Conservation (phyloP, 2,888 invertebrate species). For the Pollenia angustigena region DNA sequence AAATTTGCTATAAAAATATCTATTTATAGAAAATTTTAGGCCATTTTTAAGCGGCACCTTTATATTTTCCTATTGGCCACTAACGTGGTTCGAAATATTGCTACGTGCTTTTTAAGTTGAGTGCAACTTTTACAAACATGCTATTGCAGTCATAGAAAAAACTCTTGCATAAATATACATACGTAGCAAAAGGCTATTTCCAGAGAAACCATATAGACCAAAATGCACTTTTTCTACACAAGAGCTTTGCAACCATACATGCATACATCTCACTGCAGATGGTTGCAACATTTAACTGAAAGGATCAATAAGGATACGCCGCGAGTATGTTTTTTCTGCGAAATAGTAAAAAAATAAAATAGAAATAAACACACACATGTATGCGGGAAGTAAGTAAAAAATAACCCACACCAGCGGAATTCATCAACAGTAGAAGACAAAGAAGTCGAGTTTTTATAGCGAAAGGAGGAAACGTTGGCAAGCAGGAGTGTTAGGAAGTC, state of each 20-base stretch:
- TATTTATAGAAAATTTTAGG: too few relatives aligned
- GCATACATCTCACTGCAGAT: conserved; percentile 39
- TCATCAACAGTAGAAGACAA: conserved; percentile 70
- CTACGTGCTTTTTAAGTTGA: conserved; percentile 28
- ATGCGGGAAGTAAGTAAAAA: conserved; percentile 20
- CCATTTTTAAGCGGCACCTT: too few relatives aligned
- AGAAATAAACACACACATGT: conserved; percentile 39
- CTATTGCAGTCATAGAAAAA: conserved; percentile 63
- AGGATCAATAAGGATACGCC: conserved; percentile 71
- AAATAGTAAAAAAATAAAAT: conserved; percentile 57
- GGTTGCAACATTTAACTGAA: conserved; percentile 65
- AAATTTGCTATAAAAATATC: too few relatives aligned
- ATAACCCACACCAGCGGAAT: conserved; percentile 47
- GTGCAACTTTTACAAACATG: conserved; percentile 47
- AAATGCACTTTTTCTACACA: conserved; percentile 68
- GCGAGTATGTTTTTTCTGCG: conserved; percentile 53
- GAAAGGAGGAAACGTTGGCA: conserved; percentile 18
- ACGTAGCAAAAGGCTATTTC: conserved; percentile 49
- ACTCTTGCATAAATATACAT: conserved; percentile 61
- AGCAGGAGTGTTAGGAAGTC: conserved; percentile 57
- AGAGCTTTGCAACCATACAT: conserved; percentile 47
- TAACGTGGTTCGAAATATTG: neutral
- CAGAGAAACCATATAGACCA: conserved; percentile 55
- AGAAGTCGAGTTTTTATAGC: conserved; percentile 58
- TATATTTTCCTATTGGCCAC: conserved; percentile 39